A percentile compares a stretch with the other conserved stretches of the same genome.
Evolutionary conservation across 2,888 invertebrate species (phyloP).

Genomic region (Clusia tigrina): DNA sequence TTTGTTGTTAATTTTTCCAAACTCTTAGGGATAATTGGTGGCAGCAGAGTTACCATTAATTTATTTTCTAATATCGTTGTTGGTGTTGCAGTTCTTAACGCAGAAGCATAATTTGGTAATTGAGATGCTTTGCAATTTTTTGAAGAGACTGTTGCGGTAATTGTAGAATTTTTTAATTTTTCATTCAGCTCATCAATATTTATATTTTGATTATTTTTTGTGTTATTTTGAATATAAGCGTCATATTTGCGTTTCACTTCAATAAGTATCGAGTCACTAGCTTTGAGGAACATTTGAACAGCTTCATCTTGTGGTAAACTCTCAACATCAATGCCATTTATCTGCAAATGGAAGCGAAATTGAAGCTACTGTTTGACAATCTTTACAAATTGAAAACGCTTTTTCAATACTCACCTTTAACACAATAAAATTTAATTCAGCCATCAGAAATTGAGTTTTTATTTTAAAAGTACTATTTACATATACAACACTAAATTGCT

Average conservation of each 20-base stretch:
- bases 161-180: neutral
- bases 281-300: constrained; percentile 67
- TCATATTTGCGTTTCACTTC: constrained; percentile 65
- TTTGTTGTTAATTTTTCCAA: too few species aligned
- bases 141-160: neutral
- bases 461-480: too few species aligned
- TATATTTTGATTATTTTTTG: neutral
- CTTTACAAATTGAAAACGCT: neutral
- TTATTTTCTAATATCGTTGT: neutral
- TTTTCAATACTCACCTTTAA: neutral
- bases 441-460: too few species aligned
- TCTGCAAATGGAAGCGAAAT: constrained; percentile 57
- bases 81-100: neutral
- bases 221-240: neutral
- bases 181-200: neutral
- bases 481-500: too few species aligned
- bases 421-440: neutral
- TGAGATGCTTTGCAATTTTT: too few species aligned
- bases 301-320: constrained; percentile 69
- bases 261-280: constrained; percentile 68
- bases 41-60: neutral
- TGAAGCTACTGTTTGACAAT: neutral
- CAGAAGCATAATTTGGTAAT: too few species aligned
- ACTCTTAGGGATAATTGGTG: too few species aligned
- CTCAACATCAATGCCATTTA: constrained; percentile 69